A percentile compares a stretch with the other conserved stretches of the same genome.
phyloP scores from a whole-genome alignment of 2,113 vertebrate species.

The Mustela lutreola region DNA sequence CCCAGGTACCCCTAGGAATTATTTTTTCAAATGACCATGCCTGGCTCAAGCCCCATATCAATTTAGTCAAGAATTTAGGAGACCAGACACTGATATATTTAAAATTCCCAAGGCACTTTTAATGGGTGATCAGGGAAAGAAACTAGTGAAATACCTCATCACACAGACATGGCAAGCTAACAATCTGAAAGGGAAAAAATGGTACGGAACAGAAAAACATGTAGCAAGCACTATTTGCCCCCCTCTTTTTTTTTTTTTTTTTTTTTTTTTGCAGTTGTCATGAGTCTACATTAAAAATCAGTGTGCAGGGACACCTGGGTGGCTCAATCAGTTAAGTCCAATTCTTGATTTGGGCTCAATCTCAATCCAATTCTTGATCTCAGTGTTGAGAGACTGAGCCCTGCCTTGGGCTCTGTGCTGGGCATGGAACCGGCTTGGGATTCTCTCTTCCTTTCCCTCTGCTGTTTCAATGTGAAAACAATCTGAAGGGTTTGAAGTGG shows the following conservation, averaged over 20 bases:
- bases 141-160: neutral
- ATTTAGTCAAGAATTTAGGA: neutral
- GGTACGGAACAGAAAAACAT: neutral
- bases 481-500: too few relatives aligned
- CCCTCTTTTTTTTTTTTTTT: neutral
- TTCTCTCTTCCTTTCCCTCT: neutral
- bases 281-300: conserved; percentile 16
- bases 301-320: neutral
- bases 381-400: neutral
- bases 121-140: neutral
- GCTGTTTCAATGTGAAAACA: neutral
- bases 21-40: neutral
- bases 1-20: neutral
- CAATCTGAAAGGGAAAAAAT: neutral
- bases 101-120: neutral
- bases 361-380: neutral
- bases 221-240: neutral
- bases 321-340: neutral
- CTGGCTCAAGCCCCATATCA: neutral
- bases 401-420: neutral
- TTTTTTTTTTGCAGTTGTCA: neutral
- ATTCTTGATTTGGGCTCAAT: neutral
- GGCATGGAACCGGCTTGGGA: neutral
- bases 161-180: neutral
- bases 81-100: neutral